Base-by-base conservation (phyloP, 2,113 vertebrate species). In the Hemiscyllium ocellatum region DNA sequence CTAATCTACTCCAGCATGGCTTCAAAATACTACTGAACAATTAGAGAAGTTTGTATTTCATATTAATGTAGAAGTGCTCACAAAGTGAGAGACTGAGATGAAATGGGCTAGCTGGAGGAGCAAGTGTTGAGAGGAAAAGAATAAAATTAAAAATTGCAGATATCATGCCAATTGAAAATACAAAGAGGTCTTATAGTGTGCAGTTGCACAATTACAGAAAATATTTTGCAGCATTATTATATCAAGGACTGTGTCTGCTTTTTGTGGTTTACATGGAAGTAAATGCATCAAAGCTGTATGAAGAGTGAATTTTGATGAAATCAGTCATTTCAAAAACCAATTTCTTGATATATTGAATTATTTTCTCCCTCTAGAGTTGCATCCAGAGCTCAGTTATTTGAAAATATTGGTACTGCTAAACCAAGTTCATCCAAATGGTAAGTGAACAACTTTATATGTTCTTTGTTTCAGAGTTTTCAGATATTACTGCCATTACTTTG, bases 341-440 rank as follows among this genome's bases (percentile, higher is more conserved):
- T 52, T 93, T 26, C 20, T 72, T 72, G 69, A 95, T 72, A 50
- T 52, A 13, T 76, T 42, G 4, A 72, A 76, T 50, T 95, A 96
- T 95, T 96, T 52, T 76, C 96, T 96, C 96, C 97, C 98, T 97
- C 91, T 97, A 99, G 99, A 95, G 98, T 99, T 96, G 98, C 98
- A 94, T 97, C 97, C 72, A 98, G 97, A 96, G 98, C 98, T 0
- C 98, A 98, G 26, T 97, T 99, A 65, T 99, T 99, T 66, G 99
- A 99, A 97, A 99, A 98, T 96, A 98, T 97, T 90, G 97, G 98
- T 95, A 98, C 98, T 96, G 97, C 98, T 94, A 98, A 98, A 95
- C 97, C 98, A 96, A 87, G 97, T 96, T 94, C 98, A 96, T 96
- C 97, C 97, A 98, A 98, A 98, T 96, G 99, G 99, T 99, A 97